Conservation (phyloP, 37 sponge, comb jelly and placozoan genomes). For the Ephydatia muelleri region DNA sequence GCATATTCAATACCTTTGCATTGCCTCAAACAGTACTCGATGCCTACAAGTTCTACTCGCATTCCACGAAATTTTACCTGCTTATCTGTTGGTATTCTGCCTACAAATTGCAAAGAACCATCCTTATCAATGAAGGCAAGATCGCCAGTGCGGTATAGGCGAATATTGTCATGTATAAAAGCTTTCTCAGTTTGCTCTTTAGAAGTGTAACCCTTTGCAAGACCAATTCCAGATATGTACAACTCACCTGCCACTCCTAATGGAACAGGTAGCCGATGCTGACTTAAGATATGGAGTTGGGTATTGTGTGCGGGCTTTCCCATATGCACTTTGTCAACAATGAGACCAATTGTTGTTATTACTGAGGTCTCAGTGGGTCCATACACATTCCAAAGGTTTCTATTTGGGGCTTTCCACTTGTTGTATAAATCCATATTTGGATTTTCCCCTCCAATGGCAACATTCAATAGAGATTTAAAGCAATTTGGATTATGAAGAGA, state of each 20-base stretch:
- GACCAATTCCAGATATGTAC: neutral
- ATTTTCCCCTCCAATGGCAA: conserved; percentile 1
- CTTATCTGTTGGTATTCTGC: conserved; percentile 3
- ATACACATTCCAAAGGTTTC: conserved; percentile 12
- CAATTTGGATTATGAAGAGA: neutral
- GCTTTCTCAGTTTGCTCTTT: neutral
- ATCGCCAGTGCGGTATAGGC: conserved; percentile 9
- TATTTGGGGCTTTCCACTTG: neutral
- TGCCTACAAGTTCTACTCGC: conserved; percentile 6
- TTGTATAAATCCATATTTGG: neutral
- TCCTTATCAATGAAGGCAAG: neutral
- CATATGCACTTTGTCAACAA: neutral
- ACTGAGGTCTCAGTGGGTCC: conserved; percentile 4
- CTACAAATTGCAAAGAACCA: neutral
- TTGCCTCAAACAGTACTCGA: conserved; percentile 1
- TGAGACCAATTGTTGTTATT: neutral
- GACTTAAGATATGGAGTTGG: neutral
- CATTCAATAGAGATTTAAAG: conserved; percentile 3
- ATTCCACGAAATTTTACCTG: neutral
- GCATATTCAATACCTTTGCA: neutral
- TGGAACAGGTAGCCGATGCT: neutral
- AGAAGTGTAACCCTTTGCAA: neutral
- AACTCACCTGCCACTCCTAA: conserved; percentile 11
- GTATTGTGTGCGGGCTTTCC: neutral
- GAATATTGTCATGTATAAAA: neutral